phyloP scores from a whole-genome alignment of 2,113 vertebrate species.

The Entelurus aequoreus region DNA sequence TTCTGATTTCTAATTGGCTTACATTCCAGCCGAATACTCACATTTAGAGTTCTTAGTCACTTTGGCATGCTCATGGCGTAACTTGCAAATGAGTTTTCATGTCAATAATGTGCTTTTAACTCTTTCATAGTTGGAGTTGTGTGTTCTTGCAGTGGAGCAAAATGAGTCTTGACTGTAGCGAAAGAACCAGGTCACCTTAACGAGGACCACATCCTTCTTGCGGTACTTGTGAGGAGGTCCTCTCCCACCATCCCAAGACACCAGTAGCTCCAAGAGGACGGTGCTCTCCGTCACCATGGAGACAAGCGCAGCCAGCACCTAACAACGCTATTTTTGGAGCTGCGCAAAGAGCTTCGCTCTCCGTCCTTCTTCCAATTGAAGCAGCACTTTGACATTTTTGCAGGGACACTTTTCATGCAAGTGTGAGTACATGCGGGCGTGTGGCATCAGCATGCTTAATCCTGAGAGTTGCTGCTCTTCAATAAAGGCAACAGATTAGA shows the following conservation, averaged over 20 bases:
- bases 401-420: conserved; percentile 48
- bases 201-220: conserved; percentile 14
- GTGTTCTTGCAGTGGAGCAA: too few species aligned
- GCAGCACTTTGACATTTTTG: conserved; percentile 58
- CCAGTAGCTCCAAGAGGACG: conserved; percentile 66
- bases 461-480: conserved; percentile 1
- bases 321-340: conserved; percentile 78
- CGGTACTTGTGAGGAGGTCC: conserved; percentile 49
- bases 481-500: conserved; percentile 2
- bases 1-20: too few species aligned
- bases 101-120: too few species aligned
- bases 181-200: not conserved
- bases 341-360: conserved; percentile 68
- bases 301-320: conserved; percentile 73
- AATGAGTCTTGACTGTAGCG: not conserved
- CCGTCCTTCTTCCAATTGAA: conserved; percentile 57
- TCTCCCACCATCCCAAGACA: conserved; percentile 69
- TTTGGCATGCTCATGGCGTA: too few species aligned
- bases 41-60: too few species aligned
- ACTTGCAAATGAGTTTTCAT: too few species aligned
- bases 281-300: conserved; percentile 73
- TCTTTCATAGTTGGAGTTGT: too few species aligned
- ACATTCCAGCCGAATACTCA: too few species aligned
- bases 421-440: conserved; percentile 26
- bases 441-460: not conserved